Evolutionary conservation across 2,113 vertebrate species (phyloP).

Genomic region (Synchiropus splendidus): DNA sequence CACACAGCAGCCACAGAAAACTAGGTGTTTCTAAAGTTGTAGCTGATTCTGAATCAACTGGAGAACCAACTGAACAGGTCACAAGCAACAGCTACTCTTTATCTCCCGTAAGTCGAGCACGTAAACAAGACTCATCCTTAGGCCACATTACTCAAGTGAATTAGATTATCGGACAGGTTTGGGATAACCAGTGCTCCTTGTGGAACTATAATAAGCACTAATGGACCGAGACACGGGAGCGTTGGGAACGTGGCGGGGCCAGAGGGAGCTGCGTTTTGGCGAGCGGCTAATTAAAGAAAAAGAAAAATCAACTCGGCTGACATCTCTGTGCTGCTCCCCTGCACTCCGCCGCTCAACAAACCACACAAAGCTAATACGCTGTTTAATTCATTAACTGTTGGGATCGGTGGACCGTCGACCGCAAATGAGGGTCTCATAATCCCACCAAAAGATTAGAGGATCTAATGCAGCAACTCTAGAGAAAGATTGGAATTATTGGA

Average conservation of each 20-base stretch:
- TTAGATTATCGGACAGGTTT: constrained; percentile 6
- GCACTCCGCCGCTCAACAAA: constrained; percentile 72
- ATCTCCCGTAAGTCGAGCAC: too few species aligned
- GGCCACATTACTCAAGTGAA: too few species aligned
- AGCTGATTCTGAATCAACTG: too few species aligned
- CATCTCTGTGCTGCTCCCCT: not conserved
- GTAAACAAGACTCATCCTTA: too few species aligned
- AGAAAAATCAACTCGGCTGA: not conserved
- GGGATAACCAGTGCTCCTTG: constrained; percentile 22
- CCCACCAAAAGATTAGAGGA: constrained; percentile 11
- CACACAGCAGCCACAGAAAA: too few species aligned
- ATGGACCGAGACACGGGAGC: constrained; percentile 17
- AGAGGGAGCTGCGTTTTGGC: constrained; percentile 78
- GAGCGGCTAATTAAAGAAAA: constrained; percentile 80
- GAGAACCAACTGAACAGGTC: too few species aligned
- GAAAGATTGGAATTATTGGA: too few species aligned
- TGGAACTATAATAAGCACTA: constrained; percentile 25
- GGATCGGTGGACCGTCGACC: too few species aligned
- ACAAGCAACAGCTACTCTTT: not conserved
- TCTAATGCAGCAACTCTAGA: too few species aligned
- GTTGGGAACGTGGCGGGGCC: constrained; percentile 48
- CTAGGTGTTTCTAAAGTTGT: too few species aligned
- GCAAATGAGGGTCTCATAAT: constrained; percentile 25
- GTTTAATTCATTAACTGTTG: constrained; percentile 89
- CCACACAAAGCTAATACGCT: constrained; percentile 87